Evolutionary conservation across 92 coral and sea anemone genomes (phyloP), one percentile per base, ranked within the genome.

Genomic region (Porites cylindrica): DNA sequence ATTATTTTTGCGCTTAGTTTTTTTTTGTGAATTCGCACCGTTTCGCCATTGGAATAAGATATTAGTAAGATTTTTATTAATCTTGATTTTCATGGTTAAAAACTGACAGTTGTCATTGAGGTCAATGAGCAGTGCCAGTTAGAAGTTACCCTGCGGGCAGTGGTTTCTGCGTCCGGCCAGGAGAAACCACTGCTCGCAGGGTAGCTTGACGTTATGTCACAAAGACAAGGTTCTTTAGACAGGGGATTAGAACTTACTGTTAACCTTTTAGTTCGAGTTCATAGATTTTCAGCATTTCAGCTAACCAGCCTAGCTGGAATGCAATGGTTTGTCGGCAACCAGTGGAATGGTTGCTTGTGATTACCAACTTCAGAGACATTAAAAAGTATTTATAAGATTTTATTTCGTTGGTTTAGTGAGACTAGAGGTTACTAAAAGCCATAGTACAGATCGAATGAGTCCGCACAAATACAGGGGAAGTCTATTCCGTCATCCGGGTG

Each of bases 351-450:
- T 29, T 69, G 51, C 73, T 69, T 69, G 16, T 69, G 73, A 24
- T 24, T 21, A 43, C 14, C 24, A 69, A 10, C 50, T 69, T 69
- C 17, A 69, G 61, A 56, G 61, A 69, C 51, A 69, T 10, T 69
- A 69, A 69, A 69, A 50, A 69, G 73, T 69, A 69, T 69, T 69
- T 69, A 69, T 69, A 69, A 69, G 73, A 69, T 56, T 56, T 10
- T 56, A 26, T 69, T 21, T 69, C 14, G 29, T 29, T 56, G 11
- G 12, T 0, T 56, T 14, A 10, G 12, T 8, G 13, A 10, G 7
- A 14, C 17, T 56, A 9, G 16, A 17, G 61, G 61, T 38, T 38
- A 38, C 47, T 38, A 38, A 38, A 38, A 38, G 6, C 47, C 47
- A 38, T 38, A 38, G 47, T 38, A 38, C 47, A 38, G 17, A 14